Evolutionary conservation across 2,888 invertebrate genomes (phyloP).

Genomic region (Shargacucullia verbasci): DNA sequence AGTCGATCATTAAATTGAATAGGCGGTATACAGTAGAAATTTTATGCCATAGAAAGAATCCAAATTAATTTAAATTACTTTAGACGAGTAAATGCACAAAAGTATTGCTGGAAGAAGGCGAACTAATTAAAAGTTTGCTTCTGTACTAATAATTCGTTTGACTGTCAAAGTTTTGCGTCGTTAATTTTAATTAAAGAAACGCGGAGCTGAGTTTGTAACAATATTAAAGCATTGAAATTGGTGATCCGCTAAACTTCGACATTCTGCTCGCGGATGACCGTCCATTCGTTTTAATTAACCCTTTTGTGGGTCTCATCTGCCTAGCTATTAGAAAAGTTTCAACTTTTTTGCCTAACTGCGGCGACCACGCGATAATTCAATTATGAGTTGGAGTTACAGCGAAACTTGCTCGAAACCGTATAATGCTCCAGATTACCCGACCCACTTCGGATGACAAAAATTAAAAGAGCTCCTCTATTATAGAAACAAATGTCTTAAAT

Average conservation of each 20-base stretch:
- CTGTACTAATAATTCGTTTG: constrained; percentile 89
- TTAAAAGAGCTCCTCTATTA: constrained; percentile 16
- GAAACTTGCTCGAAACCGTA: constrained; percentile 56
- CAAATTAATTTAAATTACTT: constrained; percentile 84
- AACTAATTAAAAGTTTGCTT: constrained; percentile 88
- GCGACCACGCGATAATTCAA: constrained; percentile 76
- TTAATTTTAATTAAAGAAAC: constrained; percentile 90
- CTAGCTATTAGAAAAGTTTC: constrained; percentile 76
- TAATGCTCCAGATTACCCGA: constrained; percentile 20
- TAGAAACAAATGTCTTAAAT: constrained; percentile 18
- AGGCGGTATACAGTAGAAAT: constrained; percentile 52
- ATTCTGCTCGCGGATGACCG: constrained; percentile 83
- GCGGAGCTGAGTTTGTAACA: constrained; percentile 85
- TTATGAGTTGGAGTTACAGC: constrained; percentile 68
- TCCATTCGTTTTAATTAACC: constrained; percentile 88
- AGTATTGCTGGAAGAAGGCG: constrained; percentile 84
- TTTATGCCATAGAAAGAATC: constrained; percentile 70
- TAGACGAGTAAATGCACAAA: constrained; percentile 82
- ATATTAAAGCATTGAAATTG: constrained; percentile 88
- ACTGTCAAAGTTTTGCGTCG: constrained; percentile 88
- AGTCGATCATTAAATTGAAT: constrained; percentile 42
- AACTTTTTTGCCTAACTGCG: constrained; percentile 68
- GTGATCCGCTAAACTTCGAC: constrained; percentile 88
- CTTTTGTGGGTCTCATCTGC: constrained; percentile 79
- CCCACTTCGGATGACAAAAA: constrained; percentile 29